Base-by-base conservation (phyloP, 2,797 vertebrate species). In the Arnoldichthys spilopterus region DNA sequence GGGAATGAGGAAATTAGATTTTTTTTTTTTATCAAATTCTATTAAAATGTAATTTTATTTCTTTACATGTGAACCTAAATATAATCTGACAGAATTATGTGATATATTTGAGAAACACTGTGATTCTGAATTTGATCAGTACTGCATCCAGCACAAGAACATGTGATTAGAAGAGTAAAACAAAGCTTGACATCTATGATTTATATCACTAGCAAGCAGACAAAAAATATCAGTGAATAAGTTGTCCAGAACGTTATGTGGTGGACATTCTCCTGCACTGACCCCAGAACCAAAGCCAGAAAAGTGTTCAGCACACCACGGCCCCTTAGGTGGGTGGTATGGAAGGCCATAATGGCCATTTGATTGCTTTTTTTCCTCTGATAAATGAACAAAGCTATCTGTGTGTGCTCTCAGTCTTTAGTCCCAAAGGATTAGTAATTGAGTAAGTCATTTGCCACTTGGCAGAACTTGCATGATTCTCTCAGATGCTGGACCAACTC, bases 391-490 rank as follows among this genome's bases (percentile, higher is more conserved):
- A 70, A 80, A 83, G 24, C 6, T 81, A 85, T 75, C 84, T 83
- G 82, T 87, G 82, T 87, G 85, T 88, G 87, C 87, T 83, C 86
- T 81, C 79, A 47, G 5, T 64, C 80, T 86, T 87, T 82, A 71
- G 78, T 72, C 75, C 26, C 72, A 77, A 30, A 72, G 83, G 83
- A 80, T 88, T 85, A 91, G 87, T 88, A 87, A 90, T 88, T 87
- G 82, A 90, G 86, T 84, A 86, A 86, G 81, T 76, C 30, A 73
- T 78, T 83, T 89, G 87, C 89, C 87, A 88, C 88, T 89, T 90
- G 88, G 90, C 88, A 86, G 9, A 54, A 61, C 76, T 43, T 32
- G 24, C 26, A 45, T 76, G 54, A 43, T 72, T 58, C 40, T 53
- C 54, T 66, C 81, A 67, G 53, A 77, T 37, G 69, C 76, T 67